Evolutionary conservation across 2,113 vertebrate genomes (phyloP).

Genomic region (Platysteira castanea): DNA sequence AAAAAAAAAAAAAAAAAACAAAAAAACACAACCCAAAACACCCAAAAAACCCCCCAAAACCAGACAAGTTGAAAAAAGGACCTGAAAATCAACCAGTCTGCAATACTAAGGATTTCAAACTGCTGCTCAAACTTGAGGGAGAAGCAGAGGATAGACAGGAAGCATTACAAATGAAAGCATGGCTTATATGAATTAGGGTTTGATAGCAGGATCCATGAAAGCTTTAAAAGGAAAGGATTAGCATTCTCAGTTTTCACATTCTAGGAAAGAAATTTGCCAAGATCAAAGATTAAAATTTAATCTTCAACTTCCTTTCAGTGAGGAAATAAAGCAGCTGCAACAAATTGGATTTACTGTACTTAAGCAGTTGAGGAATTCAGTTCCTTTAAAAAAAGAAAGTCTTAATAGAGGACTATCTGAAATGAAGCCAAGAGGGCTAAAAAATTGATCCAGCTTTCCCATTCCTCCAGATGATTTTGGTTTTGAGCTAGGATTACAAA

Average conservation of each 20-base stretch:
- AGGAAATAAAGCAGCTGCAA: slow-evolving; percentile 18
- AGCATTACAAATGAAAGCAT: background rate
- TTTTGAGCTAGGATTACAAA: background rate
- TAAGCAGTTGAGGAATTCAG: background rate
- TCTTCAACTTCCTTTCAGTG: background rate
- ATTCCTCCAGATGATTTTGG: background rate
- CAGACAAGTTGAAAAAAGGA: background rate
- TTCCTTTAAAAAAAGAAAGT: background rate
- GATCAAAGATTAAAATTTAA: slow-evolving; percentile 9
- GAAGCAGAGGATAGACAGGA: background rate
- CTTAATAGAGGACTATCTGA: background rate
- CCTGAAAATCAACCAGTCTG: background rate
- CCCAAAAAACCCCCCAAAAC: background rate
- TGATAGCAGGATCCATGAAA: background rate
- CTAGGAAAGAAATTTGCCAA: background rate
- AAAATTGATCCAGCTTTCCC: background rate
- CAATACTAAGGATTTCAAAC: background rate
- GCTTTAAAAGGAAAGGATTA: slow-evolving; percentile 12
- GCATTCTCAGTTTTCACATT: background rate
- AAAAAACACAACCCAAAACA: background rate
- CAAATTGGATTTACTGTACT: slow-evolving; percentile 14
- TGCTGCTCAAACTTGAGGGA: background rate
- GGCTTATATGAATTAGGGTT: background rate
- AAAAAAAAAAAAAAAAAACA: background rate
- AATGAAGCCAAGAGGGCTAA: background rate